Evolutionary conservation across 2,113 vertebrate species (phyloP), one percentile per base, ranked within the genome.

Genomic region (Gavialis gangeticus): DNA sequence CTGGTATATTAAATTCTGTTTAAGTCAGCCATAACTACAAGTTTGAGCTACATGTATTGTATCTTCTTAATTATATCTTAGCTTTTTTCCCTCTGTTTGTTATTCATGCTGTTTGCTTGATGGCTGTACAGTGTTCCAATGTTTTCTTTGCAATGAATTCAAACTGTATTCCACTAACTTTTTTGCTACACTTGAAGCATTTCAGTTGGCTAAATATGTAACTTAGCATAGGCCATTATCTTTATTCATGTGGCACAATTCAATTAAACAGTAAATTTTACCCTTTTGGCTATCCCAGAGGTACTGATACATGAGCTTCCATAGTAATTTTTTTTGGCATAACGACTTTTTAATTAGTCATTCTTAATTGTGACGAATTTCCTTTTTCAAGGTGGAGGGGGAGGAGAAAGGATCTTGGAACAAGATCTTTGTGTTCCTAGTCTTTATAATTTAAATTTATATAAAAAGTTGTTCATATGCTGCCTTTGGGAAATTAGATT

Each of bases 1-100:
- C 75, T 96, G 86, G 75, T 96, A 86, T 94, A 96, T 94, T 97
- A 97, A 97, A 96, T 93, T 93, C 82, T 95, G 95, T 97, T 71
- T 96, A 96, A 96, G 69, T 89, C 92, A 87, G 82, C n/a, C 24
- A 62, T 96, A 79, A 95, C 75, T 90, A 93, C 25, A 94, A 96
- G 27, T 91, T 95, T 90, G 64, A 94, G 67, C 92, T 94, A 97
- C 64, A 75, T 83, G 10, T 84, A 95, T 96, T 78, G 19, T 92
- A 91, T 77, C 57, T 92, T 84, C 79, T 92, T 85, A 94, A 95
- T 85, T 84, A 57, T 89, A 57, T 86, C 80, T 87, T 85, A 80
- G 63, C 6, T 57, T 56, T 75, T 92, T 73, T 85, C 14, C 34
- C 55, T 80, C 75, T 86, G 15, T 87, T 86, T 95, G 27, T 93